Evolutionary conservation across 64 coral and sea anemone genomes (phyloP).

Genomic region (Acropora tenuis): DNA sequence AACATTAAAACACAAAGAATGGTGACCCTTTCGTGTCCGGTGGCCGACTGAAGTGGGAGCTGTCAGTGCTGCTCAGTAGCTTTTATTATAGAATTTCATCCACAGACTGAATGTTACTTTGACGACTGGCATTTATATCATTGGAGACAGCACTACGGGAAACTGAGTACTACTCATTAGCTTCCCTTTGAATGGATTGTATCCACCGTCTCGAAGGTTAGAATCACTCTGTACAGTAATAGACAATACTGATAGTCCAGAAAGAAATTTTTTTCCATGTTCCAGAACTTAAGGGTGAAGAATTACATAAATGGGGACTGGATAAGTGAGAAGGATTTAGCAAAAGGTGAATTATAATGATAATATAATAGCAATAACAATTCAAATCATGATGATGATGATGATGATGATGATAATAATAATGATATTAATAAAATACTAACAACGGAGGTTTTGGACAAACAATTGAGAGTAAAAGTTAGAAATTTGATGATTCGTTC

Average conservation of each 20-base stretch:
- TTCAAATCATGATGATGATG: too few species aligned
- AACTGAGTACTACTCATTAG: neutral
- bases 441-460: too few species aligned
- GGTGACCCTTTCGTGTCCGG: too few species aligned
- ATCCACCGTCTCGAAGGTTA: neutral
- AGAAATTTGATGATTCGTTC: too few species aligned
- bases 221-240: neutral
- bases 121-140: too few species aligned
- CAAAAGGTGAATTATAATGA: constrained; percentile 26
- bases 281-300: constrained; percentile 68
- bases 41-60: too few species aligned
- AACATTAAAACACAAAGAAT: neutral
- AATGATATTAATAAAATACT: too few species aligned
- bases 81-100: too few species aligned
- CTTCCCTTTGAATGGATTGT: neutral
- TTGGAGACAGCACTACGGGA: too few species aligned
- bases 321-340: constrained; percentile 66
- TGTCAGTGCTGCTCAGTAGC: constrained; percentile 13
- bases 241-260: neutral
- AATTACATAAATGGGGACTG: constrained; percentile 71
- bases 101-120: too few species aligned
- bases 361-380: neutral
- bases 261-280: neutral
- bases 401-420: too few species aligned
- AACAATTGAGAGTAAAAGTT: too few species aligned